These are phyloP conservation scores for Oophaga sylvatica DNA, from an alignment of 2,797 vertebrate genomes.

Conservation along the genomic window DNA sequence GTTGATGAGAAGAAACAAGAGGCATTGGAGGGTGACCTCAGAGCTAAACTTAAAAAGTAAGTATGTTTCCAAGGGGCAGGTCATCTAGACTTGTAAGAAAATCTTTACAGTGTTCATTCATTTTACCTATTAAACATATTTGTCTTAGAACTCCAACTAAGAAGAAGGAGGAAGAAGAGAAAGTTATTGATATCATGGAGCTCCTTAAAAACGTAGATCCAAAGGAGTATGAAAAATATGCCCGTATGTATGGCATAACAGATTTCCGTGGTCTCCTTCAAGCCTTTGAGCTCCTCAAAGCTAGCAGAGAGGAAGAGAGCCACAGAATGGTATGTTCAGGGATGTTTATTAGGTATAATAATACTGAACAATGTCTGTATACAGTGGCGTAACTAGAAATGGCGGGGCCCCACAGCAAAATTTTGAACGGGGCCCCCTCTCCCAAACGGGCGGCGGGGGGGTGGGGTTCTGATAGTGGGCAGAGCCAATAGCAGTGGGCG, in stretches of 20 bases:
- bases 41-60: constrained; percentile 96
- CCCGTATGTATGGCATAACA: constrained; percentile 97
- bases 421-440: no score
- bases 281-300: constrained; percentile 93
- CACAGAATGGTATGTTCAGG: constrained; percentile 83
- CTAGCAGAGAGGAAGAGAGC: constrained; percentile 85
- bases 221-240: constrained; percentile 99
- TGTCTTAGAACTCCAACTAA: constrained; percentile 86
- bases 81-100: neutral
- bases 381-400: no score
- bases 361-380: no score
- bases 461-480: no score
- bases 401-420: no score
- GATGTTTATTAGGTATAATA: no score
- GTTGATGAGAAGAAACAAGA: constrained; percentile 90
- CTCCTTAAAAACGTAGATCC: constrained; percentile 97
- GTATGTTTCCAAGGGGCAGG: constrained; percentile 58
- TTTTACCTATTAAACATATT: constrained; percentile 60
- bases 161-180: constrained; percentile 89
- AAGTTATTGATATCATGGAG: constrained; percentile 94
- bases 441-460: no score
- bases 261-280: constrained; percentile 97
- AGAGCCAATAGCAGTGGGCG: no score
- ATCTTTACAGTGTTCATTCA: neutral
- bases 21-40: constrained; percentile 84